Conservation (phyloP, 1,140 invertebrate genomes). For the Cydia strobilella region DNA sequence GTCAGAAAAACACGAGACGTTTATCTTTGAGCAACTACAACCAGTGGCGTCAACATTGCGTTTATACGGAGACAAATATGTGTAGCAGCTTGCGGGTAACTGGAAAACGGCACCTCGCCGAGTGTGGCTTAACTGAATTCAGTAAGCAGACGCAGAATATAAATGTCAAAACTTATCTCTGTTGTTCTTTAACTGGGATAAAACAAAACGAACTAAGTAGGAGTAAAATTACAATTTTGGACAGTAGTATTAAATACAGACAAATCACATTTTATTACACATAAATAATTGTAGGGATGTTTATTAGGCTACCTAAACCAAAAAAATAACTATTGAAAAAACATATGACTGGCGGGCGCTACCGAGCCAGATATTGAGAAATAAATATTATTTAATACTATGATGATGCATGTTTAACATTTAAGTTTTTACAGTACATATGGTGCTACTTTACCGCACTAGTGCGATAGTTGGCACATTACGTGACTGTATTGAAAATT, state of each 20-base stretch:
- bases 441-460: too few relatives aligned
- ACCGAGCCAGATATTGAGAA: too few relatives aligned
- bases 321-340: too few relatives aligned
- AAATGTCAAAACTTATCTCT: slow-evolving; percentile 31
- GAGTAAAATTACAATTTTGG: slow-evolving; percentile 7
- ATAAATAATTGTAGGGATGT: too few relatives aligned
- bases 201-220: slow-evolving; percentile 21
- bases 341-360: too few relatives aligned
- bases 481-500: too few relatives aligned
- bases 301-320: too few relatives aligned
- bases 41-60: background rate
- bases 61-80: slow-evolving; percentile 28
- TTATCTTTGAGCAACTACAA: slow-evolving; percentile 16
- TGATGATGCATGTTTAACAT: too few relatives aligned
- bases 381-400: too few relatives aligned
- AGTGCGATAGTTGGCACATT: too few relatives aligned
- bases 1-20: slow-evolving; percentile 9
- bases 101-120: slow-evolving; percentile 20
- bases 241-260: background rate
- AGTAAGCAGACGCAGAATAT: slow-evolving; percentile 31
- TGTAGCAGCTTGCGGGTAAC: slow-evolving; percentile 30
- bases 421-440: too few relatives aligned
- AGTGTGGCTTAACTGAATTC: slow-evolving; percentile 29
- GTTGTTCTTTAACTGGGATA: slow-evolving; percentile 29
- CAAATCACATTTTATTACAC: too few relatives aligned